Evolutionary conservation across 35 echinoderm and acorn worm species (phyloP).

Genomic region (Acanthaster planci): DNA sequence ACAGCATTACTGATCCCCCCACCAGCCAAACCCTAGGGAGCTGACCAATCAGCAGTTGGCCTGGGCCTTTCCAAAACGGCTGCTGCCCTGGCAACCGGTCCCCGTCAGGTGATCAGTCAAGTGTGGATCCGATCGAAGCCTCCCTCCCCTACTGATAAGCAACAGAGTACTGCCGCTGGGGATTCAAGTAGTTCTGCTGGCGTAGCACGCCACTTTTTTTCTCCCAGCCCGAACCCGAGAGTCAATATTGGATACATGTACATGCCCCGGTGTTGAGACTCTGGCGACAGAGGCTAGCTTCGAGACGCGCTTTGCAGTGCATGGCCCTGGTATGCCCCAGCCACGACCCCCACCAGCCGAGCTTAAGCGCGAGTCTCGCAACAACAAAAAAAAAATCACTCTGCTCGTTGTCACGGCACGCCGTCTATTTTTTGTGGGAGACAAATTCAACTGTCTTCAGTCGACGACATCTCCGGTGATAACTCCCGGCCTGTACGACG

Average conservation of each 20-base stretch:
- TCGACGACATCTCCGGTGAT: too few relatives aligned
- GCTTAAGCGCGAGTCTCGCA: neutral
- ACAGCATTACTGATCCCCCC: neutral
- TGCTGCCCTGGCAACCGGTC: neutral
- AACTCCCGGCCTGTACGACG: too few relatives aligned
- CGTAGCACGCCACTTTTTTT: constrained; percentile 12
- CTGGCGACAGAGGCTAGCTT: neutral
- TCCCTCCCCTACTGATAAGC: neutral
- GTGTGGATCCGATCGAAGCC: neutral
- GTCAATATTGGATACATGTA: constrained; percentile 29
- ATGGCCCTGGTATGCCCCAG: neutral
- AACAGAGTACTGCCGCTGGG: neutral
- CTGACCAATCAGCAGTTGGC: neutral
- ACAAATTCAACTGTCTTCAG: too few relatives aligned
- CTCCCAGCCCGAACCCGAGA: neutral
- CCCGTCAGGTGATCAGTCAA: neutral
- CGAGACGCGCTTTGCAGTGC: neutral
- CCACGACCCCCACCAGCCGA: neutral
- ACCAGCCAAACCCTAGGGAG: neutral
- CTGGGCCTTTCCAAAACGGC: neutral
- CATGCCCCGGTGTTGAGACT: constrained; percentile 12
- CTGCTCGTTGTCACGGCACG: neutral
- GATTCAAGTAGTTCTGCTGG: neutral
- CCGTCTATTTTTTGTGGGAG: too few relatives aligned
- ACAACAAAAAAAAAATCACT: neutral